Percentiles rank a stretch among this genome's conserved stretches.
phyloP scores from a whole-genome alignment of 2,113 vertebrate species.

The Stegostoma tigrinum region DNA sequence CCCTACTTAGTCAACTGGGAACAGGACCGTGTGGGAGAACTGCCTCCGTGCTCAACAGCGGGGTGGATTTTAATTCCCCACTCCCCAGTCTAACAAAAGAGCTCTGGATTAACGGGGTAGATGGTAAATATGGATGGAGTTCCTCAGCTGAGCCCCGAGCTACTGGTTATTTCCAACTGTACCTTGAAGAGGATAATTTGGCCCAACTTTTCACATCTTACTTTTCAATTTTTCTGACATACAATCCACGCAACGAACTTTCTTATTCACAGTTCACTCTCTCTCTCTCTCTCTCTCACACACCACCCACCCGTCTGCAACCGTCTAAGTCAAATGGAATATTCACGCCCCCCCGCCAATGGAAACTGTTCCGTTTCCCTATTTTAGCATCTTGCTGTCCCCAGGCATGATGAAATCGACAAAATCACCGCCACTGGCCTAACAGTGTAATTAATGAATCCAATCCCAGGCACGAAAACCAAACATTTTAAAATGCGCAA shows the following conservation, averaged over 20 bases:
- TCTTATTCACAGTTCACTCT: not conserved
- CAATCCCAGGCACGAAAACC: not conserved
- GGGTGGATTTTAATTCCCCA: not conserved
- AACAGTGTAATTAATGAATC: not conserved
- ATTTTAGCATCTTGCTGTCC: not conserved
- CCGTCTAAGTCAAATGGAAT: not conserved
- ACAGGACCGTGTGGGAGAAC: not conserved
- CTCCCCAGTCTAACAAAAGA: not conserved
- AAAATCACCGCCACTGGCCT: not conserved
- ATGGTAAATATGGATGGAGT: not conserved
- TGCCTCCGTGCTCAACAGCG: not conserved
- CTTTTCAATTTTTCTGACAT: not conserved
- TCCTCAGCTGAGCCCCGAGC: not conserved
- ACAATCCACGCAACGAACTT: not conserved
- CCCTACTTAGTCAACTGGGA: not conserved
- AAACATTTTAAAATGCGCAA: not conserved
- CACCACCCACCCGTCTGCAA: too few relatives aligned
- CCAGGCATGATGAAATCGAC: not conserved
- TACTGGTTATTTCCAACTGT: not conserved
- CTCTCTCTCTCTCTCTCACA: too few relatives aligned
- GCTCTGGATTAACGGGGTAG: too few relatives aligned
- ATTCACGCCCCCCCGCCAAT: too few relatives aligned
- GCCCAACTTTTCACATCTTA: not conserved
- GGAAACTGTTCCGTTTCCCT: not conserved
- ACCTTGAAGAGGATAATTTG: not conserved